These are phyloP conservation scores for Arnoldichthys spilopterus DNA, from an alignment of 2,797 vertebrate species.

Conservation along the genomic window DNA sequence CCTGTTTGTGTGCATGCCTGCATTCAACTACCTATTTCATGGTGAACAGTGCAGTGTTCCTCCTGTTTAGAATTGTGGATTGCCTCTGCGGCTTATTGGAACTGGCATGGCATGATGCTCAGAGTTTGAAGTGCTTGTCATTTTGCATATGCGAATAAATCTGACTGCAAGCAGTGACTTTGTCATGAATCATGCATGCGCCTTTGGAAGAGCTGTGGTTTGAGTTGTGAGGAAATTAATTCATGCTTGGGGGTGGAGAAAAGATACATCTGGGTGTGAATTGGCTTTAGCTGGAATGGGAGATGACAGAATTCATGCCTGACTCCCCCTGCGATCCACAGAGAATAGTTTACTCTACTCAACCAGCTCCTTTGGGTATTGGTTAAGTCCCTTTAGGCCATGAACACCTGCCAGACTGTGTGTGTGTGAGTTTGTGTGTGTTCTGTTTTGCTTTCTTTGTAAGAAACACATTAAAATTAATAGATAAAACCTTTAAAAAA, in stretches of 20 bases:
- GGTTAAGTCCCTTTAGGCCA: conserved; percentile 28
- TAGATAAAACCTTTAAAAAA: neutral
- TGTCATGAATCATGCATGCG: conserved; percentile 50
- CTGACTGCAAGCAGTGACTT: conserved; percentile 33
- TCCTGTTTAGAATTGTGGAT: conserved; percentile 1
- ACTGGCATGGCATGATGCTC: conserved; percentile 16
- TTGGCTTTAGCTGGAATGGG: conserved; percentile 38
- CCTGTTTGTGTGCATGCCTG: neutral
- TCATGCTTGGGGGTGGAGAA: conserved; percentile 40
- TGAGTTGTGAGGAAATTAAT: conserved; percentile 46
- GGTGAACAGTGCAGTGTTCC: neutral
- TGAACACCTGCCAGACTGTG: conserved; percentile 23
- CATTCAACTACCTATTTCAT: neutral
- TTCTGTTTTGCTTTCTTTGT: conserved; percentile 11
- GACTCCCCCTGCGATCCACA: conserved; percentile 1
- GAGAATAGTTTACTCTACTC: conserved; percentile 37
- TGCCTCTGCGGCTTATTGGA: conserved; percentile 26
- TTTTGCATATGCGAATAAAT: conserved; percentile 46
- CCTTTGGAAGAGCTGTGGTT: conserved; percentile 36
- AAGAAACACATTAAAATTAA: neutral
- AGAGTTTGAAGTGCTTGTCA: conserved; percentile 44
- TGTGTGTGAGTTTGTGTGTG: conserved; percentile 4
- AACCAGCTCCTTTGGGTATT: conserved; percentile 28
- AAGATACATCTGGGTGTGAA: conserved; percentile 38
- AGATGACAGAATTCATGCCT: conserved; percentile 32